phyloP scores from a whole-genome alignment of 2,888 invertebrate genomes.

The Automeris io region DNA sequence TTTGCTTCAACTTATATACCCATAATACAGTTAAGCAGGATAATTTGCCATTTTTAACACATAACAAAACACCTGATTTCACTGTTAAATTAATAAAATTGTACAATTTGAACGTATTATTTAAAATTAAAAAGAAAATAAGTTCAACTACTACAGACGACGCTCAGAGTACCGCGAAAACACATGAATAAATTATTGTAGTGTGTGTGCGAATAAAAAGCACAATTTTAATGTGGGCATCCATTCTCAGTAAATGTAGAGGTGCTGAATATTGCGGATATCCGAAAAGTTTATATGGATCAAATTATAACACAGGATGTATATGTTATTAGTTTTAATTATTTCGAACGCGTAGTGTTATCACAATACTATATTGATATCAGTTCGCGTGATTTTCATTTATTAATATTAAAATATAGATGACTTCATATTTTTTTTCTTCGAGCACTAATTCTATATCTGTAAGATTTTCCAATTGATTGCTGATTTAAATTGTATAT shows the following conservation, averaged over 20 bases:
- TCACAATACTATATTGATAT: too few species aligned
- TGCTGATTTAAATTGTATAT: too few species aligned
- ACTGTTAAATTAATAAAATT: slow-evolving; percentile 23
- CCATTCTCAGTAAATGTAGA: slow-evolving; percentile 23
- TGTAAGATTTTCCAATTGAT: too few species aligned
- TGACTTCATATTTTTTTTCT: too few species aligned
- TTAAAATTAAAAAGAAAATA: slow-evolving; percentile 40
- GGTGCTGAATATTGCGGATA: too few species aligned
- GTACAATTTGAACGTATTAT: slow-evolving; percentile 6
- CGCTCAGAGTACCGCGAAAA: slow-evolving; percentile 62
- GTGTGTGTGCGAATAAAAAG: slow-evolving; percentile 26
- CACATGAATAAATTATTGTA: slow-evolving; percentile 27
- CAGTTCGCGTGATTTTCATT: too few species aligned
- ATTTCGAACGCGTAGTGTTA: too few species aligned
- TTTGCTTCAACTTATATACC: slow-evolving; percentile 23
- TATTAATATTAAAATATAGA: too few species aligned
- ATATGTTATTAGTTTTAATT: too few species aligned
- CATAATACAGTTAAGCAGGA: slow-evolving; percentile 8
- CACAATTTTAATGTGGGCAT: slow-evolving; percentile 13
- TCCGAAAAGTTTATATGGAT: too few species aligned
- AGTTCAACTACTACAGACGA: slow-evolving; percentile 43
- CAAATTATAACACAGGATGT: too few species aligned
- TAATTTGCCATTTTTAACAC: slow-evolving; percentile 3
- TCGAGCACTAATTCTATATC: too few species aligned
- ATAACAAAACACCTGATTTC: slow-evolving; percentile 23